Evolutionary conservation across 2,113 vertebrate species (phyloP).

Genomic region (Pseudorectes ferrugineus): DNA sequence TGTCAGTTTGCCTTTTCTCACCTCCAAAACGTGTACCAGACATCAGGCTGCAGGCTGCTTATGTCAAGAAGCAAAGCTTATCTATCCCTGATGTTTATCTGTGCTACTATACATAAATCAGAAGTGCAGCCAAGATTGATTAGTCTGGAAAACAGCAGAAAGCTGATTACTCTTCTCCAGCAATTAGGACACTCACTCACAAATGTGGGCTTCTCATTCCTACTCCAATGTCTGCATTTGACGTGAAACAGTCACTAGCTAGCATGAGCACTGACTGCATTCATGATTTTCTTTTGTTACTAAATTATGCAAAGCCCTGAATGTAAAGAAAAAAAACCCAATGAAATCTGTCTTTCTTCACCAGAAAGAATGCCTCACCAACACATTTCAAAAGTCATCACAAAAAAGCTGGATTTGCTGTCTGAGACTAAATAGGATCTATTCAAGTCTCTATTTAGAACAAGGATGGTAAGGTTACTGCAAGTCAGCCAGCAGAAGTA

Average conservation of each 20-base stretch:
- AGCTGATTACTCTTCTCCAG: background rate
- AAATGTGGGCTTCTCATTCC: background rate
- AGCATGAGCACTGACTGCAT: background rate
- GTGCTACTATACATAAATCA: background rate
- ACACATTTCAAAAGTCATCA: background rate
- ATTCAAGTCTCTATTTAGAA: background rate
- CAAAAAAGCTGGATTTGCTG: background rate
- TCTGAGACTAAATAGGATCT: background rate
- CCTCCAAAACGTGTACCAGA: background rate
- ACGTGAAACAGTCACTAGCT: background rate
- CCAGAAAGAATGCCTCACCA: background rate
- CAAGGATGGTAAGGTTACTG: background rate
- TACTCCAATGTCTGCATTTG: background rate
- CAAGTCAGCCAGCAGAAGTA: background rate
- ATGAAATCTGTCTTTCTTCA: background rate
- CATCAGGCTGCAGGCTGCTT: background rate
- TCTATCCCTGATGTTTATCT: background rate
- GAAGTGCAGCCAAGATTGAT: background rate
- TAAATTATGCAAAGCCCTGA: background rate
- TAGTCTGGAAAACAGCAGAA: background rate
- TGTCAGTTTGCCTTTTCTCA: background rate
- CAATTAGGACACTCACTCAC: background rate
- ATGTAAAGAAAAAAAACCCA: background rate
- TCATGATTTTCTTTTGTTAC: background rate
- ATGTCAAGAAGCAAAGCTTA: background rate